Conservation (phyloP, 2,797 vertebrate species). For the Rousettus madagascariensis region DNA sequence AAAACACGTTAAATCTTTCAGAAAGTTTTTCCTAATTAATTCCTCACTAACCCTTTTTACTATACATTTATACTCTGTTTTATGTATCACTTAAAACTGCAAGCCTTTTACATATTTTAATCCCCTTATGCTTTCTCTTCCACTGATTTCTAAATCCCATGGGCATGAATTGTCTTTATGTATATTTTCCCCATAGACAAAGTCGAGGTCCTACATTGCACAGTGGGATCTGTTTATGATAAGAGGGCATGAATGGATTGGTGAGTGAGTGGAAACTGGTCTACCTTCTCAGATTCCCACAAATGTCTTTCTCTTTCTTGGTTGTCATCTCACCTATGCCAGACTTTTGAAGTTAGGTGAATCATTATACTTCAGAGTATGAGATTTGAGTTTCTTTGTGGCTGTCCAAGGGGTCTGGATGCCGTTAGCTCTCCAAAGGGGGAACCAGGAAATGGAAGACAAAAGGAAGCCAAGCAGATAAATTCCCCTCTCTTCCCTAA, state of each 20-base stretch:
- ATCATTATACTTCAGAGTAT: neutral
- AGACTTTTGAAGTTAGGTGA: neutral
- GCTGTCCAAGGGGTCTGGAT: no score
- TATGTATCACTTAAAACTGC: neutral
- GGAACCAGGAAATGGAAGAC: neutral
- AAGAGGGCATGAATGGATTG: neutral
- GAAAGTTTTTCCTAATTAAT: neutral
- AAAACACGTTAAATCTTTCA: neutral
- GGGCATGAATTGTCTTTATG: neutral
- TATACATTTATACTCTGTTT: no score
- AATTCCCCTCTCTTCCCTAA: neutral
- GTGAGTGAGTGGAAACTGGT: neutral
- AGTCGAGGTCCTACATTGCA: accelerated
- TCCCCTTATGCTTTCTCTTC: neutral
- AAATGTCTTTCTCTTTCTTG: neutral
- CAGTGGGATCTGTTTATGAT: neutral
- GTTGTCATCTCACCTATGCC: neutral
- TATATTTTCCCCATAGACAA: neutral
- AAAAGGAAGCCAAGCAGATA: neutral
- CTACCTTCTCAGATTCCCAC: neutral
- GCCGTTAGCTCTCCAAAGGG: neutral
- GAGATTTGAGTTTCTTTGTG: neutral
- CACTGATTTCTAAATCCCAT: neutral
- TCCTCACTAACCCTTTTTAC: neutral
- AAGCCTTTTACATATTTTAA: neutral